Conservation (phyloP, 2,888 invertebrate species). For the Disparrhopalites patrizii region DNA sequence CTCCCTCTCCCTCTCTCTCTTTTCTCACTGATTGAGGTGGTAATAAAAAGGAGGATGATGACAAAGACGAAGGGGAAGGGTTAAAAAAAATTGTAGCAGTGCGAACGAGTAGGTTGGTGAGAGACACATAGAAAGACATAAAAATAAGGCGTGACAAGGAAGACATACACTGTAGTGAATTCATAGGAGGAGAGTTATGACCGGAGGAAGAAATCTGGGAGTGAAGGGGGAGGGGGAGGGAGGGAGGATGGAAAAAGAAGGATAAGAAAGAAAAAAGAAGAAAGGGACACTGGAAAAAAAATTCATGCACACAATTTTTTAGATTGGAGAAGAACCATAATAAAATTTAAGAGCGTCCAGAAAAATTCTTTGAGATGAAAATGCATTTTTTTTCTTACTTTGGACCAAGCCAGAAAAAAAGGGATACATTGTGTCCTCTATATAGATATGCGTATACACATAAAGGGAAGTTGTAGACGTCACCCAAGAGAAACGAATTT, state of each 20-base stretch:
- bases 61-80: too few species aligned
- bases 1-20: background rate
- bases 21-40: background rate
- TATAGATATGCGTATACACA: too few species aligned
- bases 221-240: background rate
- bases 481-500: conserved; percentile 30
- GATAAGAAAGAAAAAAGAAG: conserved; percentile 1
- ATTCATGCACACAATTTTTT: too few species aligned
- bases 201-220: conserved; percentile 2
- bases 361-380: background rate
- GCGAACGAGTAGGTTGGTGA: background rate
- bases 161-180: background rate
- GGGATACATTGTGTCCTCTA: too few species aligned
- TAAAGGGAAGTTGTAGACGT: conserved; percentile 26
- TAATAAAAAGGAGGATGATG: too few species aligned
- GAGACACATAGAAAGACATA: conserved; percentile 7
- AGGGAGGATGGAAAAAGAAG: background rate
- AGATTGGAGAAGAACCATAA: conserved; percentile 12
- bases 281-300: too few species aligned
- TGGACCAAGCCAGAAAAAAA: background rate
- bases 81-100: too few species aligned
- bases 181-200: conserved; percentile 7
- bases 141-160: conserved; percentile 9
- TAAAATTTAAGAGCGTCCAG: conserved; percentile 17
- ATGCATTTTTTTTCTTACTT: background rate